phyloP scores from a whole-genome alignment of 2,888 invertebrate genomes.

The Drosophila trichaetosa region DNA sequence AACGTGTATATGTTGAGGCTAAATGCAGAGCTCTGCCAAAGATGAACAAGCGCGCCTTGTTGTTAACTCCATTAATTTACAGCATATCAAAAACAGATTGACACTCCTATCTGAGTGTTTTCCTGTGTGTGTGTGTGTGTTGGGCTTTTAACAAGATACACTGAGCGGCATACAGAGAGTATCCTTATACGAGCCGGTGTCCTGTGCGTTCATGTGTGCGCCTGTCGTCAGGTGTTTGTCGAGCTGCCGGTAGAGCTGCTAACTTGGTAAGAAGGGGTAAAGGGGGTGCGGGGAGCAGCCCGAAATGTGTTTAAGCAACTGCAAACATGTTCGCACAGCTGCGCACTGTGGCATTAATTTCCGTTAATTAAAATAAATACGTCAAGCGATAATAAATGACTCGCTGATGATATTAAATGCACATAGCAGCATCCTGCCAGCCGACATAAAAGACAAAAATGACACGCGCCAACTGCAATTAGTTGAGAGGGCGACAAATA shows the following conservation, averaged over 20 bases:
- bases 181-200: conserved; percentile 55
- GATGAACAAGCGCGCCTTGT: conserved; percentile 30
- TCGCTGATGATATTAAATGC: conserved; percentile 72
- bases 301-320: conserved; percentile 68
- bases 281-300: conserved; percentile 1
- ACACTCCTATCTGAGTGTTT: conserved; percentile 41
- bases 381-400: conserved; percentile 80
- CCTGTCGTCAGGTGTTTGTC: conserved; percentile 50
- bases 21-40: not conserved
- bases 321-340: conserved; percentile 72
- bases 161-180: conserved; percentile 8
- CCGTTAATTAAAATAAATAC: conserved; percentile 81
- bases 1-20: not conserved
- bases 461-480: conserved; percentile 60
- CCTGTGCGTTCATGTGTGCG: conserved; percentile 63
- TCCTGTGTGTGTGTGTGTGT: conserved; percentile 17
- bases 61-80: conserved; percentile 71
- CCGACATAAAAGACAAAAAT: conserved; percentile 37
- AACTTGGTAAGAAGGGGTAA: not conserved
- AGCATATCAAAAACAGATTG: conserved; percentile 69
- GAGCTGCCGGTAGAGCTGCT: conserved; percentile 18
- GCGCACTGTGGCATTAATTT: conserved; percentile 78
- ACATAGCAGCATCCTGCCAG: conserved; percentile 35
- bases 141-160: conserved; percentile 29
- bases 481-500: conserved; percentile 30